Evolutionary conservation across 2,113 vertebrate species (phyloP).

Genomic region (Pygoscelis antarcticus): DNA sequence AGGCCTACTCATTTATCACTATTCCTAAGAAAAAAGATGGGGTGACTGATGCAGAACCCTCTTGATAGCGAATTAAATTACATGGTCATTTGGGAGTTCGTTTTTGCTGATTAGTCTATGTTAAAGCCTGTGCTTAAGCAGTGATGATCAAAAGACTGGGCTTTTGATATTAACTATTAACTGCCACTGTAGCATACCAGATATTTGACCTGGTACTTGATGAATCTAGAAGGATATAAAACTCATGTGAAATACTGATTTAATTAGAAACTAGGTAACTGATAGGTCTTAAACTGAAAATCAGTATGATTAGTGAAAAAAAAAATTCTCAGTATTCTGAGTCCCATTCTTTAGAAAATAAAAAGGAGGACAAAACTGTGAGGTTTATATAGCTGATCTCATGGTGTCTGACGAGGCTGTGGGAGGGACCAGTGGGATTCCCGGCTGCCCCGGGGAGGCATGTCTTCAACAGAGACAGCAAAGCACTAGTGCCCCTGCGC

Average conservation of each 20-base stretch:
- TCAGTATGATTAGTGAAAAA: background rate
- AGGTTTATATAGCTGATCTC: background rate
- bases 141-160: background rate
- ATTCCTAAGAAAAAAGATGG: background rate
- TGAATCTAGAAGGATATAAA: background rate
- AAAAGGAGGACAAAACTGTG: background rate
- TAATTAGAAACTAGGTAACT: background rate
- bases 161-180: too few species aligned
- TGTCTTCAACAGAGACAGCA: background rate
- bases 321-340: background rate
- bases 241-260: background rate
- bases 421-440: background rate
- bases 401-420: background rate
- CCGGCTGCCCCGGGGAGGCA: accelerated
- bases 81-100: background rate
- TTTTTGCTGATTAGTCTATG: background rate
- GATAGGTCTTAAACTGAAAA: background rate
- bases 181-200: background rate
- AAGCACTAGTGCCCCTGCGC: accelerated
- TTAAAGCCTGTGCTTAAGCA: background rate
- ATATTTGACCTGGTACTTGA: background rate
- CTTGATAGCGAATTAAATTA: background rate
- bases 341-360: background rate
- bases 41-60: background rate
- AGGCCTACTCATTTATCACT: background rate